Evolutionary conservation across 2,113 vertebrate species (phyloP), one percentile per base, ranked within the genome.

Genomic region (Rhineura floridana): DNA sequence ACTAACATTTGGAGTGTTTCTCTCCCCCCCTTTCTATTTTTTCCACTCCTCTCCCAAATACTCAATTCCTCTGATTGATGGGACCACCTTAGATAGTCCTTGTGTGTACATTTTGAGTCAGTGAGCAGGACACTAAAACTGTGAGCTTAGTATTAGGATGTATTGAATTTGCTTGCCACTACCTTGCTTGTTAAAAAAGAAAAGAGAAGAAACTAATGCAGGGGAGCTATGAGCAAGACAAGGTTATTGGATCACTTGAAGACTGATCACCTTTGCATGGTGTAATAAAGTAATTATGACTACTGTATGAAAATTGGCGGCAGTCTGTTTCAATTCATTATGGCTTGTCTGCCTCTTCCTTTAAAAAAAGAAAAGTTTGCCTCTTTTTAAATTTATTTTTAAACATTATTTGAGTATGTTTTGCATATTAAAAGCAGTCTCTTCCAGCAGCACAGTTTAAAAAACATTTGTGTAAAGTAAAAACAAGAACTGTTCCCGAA

Each of bases 201-300:
- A n/a, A n/a, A n/a, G n/a, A n/a, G 93, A 59, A 87, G 92, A n/a
- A n/a, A 84, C 90, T 75, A 89, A 95, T 94, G 84, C 91, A 93
- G 93, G 92, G 94, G 95, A 96, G 95, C 94, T 96, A 94, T 95
- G 96, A 95, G 95, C 93, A 94, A 94, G 96, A 95, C 96, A 96
- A 95, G 96, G 96, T 97, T 98, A 96, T 97, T 97, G 96, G 97
- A 91, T 92, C 90, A 86, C 92, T 95, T 79, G 84, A 93, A 95
- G 95, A 95, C 96, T 92, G 94, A 95, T 95, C 92, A 84, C 89
- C 91, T 92, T 93, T 95, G 94, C 80, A 48, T 73, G 30, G 91
- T 23, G 85, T 93, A 90, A 90, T 93, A 92, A 94, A 93, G 88
- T 8, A 85, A 77, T 95, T 95, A 83, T 63, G 94, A 92, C 44